Base-by-base conservation (phyloP, 2,113 vertebrate species). In the Mastomys natalensis region DNA sequence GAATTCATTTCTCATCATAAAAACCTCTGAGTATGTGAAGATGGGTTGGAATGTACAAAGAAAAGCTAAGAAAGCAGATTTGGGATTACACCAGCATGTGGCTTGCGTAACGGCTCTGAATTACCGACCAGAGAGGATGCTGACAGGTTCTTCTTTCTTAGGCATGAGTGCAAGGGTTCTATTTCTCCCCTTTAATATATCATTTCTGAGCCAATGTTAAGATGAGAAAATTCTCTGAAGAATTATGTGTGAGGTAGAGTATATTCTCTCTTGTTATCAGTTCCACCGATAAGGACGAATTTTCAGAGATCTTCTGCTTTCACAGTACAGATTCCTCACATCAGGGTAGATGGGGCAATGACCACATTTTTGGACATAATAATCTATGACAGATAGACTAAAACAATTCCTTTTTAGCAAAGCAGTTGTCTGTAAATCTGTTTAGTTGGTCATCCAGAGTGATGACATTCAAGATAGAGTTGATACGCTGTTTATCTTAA, bases 401-500 rank as follows among this genome's bases (percentile, higher is more conserved):
- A 94, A 96, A 62, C 80, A 60, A 96, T 51, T 97, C n/a, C 40
- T 97, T 95, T 90, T 96, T 34, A 95, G 55, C 53, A 24, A 81
- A 90, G n/a, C 53, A 26, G 43, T 95, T 97, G 82, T 94, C 92
- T 97, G 80, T 93, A 95, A 91, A 94, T 97, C 73, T 89, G 60
- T 43, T 95, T 97, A 95, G 58, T 34, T 94, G 84, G 82, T 70
- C 97, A 93, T 86, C 81, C 66, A 70, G 94, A 82, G 87, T 70
- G 73, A 91, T 82, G 97, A 95, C 26, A 43, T 95, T 97, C 70
- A 95, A 96, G 94, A 94, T 97, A 96, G 34, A 96, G 80, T 55
- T 95, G 86, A 95, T 96, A 96, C 24, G 55, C 64, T 94, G 51
- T 97, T 97, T 97, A 92, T 94, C 91, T 98, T 93, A 93, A 97